Evolutionary conservation across 2,113 vertebrate genomes (phyloP).

Genomic region (Chloebia gouldiae): DNA sequence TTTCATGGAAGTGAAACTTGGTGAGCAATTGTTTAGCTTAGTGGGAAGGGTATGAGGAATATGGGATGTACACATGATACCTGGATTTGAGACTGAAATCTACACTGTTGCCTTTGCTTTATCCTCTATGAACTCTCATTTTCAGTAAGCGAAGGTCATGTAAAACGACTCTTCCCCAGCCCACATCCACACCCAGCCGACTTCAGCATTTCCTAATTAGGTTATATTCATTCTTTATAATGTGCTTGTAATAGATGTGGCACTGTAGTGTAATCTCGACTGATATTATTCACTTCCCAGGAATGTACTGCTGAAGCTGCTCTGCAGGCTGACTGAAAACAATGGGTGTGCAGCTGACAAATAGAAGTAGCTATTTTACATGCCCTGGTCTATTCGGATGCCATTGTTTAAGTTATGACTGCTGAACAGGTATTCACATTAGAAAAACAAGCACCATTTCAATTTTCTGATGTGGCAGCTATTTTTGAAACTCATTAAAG

Average conservation of each 20-base stretch:
- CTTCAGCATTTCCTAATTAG: constrained; percentile 83
- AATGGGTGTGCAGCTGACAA: constrained; percentile 68
- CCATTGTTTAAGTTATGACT: constrained; percentile 57
- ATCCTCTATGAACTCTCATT: constrained; percentile 37
- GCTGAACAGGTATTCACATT: constrained; percentile 59
- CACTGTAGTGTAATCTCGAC: constrained; percentile 76
- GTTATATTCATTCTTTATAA: constrained; percentile 72
- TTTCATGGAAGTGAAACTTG: not conserved
- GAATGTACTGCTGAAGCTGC: constrained; percentile 76
- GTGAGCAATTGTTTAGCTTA: not conserved
- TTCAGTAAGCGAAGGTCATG: not conserved
- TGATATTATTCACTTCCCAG: constrained; percentile 80
- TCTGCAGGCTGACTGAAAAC: constrained; percentile 66
- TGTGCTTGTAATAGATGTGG: constrained; percentile 73
- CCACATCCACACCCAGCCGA: constrained; percentile 61
- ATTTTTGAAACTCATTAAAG: constrained; percentile 58
- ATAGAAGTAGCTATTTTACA: constrained; percentile 55
- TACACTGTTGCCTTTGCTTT: constrained; percentile 25
- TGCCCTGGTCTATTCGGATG: constrained; percentile 45
- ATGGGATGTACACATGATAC: not conserved
- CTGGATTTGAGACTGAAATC: not conserved
- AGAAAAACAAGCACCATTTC: constrained; percentile 54
- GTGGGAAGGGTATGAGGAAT: not conserved
- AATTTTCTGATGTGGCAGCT: constrained; percentile 58
- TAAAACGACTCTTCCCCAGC: constrained; percentile 33